Evolutionary conservation across 2,888 invertebrate species (phyloP).

Genomic region (Diplazon laetatorius): DNA sequence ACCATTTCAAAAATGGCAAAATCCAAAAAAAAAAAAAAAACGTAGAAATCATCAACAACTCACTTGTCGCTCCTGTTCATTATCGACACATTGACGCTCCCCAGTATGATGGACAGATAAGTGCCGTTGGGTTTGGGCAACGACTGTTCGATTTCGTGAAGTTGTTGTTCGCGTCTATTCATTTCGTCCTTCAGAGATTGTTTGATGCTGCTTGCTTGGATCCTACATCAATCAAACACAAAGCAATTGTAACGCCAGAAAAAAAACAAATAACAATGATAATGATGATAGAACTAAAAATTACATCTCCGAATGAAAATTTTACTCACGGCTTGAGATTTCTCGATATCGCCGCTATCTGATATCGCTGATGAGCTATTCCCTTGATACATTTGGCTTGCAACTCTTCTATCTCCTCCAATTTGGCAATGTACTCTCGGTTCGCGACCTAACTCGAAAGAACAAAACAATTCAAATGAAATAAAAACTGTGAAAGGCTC

Average conservation of each 20-base stretch:
- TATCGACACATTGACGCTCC: conserved; percentile 98
- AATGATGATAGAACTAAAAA: background rate
- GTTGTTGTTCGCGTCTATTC: conserved; percentile 91
- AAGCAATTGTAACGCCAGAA: background rate
- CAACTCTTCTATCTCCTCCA: conserved; percentile 92
- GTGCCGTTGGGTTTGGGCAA: conserved; percentile 96
- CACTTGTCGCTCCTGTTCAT: conserved; percentile 98
- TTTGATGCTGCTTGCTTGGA: conserved; percentile 75
- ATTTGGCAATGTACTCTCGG: conserved; percentile 91
- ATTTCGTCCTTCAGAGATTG: conserved; percentile 89
- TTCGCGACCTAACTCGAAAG: conserved; percentile 86
- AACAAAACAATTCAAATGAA: conserved; percentile 14
- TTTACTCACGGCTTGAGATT: conserved; percentile 91
- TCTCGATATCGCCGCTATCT: conserved; percentile 91
- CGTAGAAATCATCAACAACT: conserved; percentile 79
- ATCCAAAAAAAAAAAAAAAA: no score
- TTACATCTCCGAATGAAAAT: background rate
- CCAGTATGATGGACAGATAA: conserved; percentile 97
- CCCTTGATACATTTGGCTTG: conserved; percentile 95
- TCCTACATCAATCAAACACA: conserved; percentile 69
- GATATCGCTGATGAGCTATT: conserved; percentile 95
- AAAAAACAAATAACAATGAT: no score
- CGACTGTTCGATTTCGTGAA: conserved; percentile 96
- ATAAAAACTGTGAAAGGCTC: conserved; percentile 42
- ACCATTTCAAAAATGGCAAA: no score